Evolutionary conservation across 2,113 vertebrate genomes (phyloP), one percentile per base, ranked within the genome.

Genomic region (Cettia cetti): DNA sequence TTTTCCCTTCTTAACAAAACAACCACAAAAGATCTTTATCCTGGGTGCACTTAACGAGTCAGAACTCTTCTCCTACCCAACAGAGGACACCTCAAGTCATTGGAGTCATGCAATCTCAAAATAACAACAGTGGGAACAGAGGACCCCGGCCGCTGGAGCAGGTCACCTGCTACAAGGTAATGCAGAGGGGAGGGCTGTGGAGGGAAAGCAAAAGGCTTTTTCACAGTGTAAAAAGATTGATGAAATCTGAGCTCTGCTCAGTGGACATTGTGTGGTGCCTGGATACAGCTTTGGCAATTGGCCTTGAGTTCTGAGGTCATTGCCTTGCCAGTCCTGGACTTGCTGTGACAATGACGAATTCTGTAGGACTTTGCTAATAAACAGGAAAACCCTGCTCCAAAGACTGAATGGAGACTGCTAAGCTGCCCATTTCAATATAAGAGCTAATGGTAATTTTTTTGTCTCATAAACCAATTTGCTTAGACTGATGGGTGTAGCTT

Each of bases 141-240:
- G 99, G 99, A 74, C 99, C 99, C 54, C 98, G 99, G 64, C 99
- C 99, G 0, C 92, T 99, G 97, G 99, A 99, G 96, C 99, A 99
- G 97, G 99, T 99, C 97, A 99, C 99, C 22, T 99, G 99, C 97
- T 99, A 99, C 95, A 99, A 99, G 99, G 99, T 99, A 96, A 98
- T 96, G 82, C 5, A 8, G 35, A 59, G 61, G 68, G 59, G 7
- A 81, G 35, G 40, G 53, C 49, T 1, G 4, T 53, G 74, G 47
- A 88, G 68, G 68, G 45, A 61, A 27, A 44, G 31, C 12, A 87
- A 17, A 45, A 47, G 12, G 18, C 2, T 28, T 80, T 80, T 45
- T n/a, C 21, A 10, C 28, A 8, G 45, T 33, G 28, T 33, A 5
- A 37, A 64, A 30, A 37, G 42, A 37, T 20, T 52, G 11, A 3